Percentiles rank a stretch among this genome's conserved stretches.
These are phyloP conservation scores for Pongo abelii DNA, from an alignment of 2,113 vertebrate genomes.

Conservation along the genomic window DNA sequence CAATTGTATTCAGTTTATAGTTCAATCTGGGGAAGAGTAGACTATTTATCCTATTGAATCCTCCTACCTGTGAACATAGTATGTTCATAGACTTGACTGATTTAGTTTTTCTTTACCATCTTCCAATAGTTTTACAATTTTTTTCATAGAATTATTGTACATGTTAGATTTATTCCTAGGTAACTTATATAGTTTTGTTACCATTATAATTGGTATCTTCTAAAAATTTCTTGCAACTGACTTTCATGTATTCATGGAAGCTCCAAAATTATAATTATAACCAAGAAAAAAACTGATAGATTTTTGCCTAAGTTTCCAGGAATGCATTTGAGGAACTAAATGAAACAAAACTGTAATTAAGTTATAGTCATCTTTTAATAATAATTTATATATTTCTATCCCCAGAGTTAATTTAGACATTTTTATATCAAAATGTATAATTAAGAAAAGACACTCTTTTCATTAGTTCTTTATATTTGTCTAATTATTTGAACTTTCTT, in stretches of 20 bases:
- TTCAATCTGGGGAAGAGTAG: neutral
- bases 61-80: neutral
- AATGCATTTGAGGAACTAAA: constrained; percentile 40
- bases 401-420: constrained; percentile 19
- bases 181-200: neutral
- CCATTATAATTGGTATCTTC: neutral
- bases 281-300: neutral
- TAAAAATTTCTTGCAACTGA: neutral
- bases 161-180: constrained; percentile 17
- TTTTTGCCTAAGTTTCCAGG: constrained; percentile 38
- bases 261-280: constrained; percentile 39
- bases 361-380: constrained; percentile 41
- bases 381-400: constrained; percentile 20
- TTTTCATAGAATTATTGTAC: neutral
- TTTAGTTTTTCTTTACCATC: neutral
- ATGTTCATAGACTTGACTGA: constrained; percentile 19
- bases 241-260: neutral
- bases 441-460: constrained; percentile 32
- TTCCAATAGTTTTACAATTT: constrained; percentile 26
- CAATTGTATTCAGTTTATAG: neutral
- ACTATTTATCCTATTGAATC: neutral
- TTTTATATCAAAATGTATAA: constrained; percentile 52
- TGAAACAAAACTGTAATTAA: constrained; percentile 45
- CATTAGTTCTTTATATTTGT: constrained; percentile 9
- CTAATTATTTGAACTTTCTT: constrained; percentile 3